Conservation (phyloP, 2,797 vertebrate species). For the Falco concolor region DNA sequence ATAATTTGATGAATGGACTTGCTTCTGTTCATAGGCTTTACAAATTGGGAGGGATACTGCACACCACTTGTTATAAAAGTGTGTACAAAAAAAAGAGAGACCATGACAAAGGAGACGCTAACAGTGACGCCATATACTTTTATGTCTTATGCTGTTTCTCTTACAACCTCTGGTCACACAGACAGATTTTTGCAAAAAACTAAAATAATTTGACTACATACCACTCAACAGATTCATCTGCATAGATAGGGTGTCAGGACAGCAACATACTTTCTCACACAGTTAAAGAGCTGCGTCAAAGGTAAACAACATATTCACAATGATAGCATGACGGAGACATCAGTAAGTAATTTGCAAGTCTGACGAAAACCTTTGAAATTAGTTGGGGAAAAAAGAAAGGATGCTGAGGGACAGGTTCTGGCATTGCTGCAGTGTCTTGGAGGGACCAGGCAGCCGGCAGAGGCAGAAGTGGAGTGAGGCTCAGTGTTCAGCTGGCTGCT, state of each 20-base stretch:
- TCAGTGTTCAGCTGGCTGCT: background rate
- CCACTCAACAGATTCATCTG: background rate
- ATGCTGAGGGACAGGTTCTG: background rate
- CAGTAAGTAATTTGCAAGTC: background rate
- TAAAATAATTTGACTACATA: background rate
- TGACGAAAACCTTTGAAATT: background rate
- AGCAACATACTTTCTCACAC: background rate
- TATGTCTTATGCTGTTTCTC: background rate
- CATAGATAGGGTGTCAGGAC: background rate
- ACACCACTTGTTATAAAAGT: background rate
- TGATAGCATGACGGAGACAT: background rate
- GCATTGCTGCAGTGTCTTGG: background rate
- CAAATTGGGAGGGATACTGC: background rate
- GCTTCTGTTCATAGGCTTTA: background rate
- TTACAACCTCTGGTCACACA: background rate
- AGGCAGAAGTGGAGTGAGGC: background rate
- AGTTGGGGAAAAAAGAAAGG: background rate
- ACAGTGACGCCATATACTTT: background rate
- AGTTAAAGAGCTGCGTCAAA: background rate
- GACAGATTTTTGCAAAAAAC: background rate
- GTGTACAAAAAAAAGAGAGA: background rate
- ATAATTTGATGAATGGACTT: background rate
- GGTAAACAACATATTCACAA: background rate
- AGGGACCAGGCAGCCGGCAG: background rate
- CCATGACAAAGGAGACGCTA: background rate